A percentile compares a stretch with the other conserved stretches of the same genome.
Conservation (phyloP, 2,113 vertebrate genomes). For the Xiphophorus maculatus region DNA sequence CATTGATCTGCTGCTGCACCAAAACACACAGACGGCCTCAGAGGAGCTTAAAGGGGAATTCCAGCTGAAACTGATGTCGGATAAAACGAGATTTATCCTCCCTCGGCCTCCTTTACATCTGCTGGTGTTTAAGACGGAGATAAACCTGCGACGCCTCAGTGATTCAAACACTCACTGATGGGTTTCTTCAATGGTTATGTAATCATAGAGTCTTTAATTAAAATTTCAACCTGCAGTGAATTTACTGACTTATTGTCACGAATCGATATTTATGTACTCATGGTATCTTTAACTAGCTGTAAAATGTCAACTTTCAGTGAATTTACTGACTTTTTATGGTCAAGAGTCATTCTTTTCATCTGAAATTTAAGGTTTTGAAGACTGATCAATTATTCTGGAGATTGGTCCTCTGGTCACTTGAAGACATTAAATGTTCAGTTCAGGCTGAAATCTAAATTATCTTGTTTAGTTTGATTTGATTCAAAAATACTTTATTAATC, state of each 20-base stretch:
- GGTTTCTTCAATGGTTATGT: background rate
- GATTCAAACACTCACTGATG: background rate
- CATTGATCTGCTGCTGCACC: slow-evolving; percentile 36
- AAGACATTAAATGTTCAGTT: no score
- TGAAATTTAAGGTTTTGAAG: no score
- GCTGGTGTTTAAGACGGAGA: background rate
- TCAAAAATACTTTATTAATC: no score
- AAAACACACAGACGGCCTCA: slow-evolving; percentile 44
- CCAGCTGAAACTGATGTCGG: slow-evolving; percentile 14
- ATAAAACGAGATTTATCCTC: background rate
- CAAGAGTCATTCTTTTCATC: no score
- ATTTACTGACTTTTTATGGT: no score
- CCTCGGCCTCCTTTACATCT: background rate
- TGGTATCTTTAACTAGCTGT: no score
- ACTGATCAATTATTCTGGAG: no score
- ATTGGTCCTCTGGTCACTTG: no score
- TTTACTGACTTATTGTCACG: background rate
- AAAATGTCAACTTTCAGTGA: no score
- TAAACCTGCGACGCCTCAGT: background rate
- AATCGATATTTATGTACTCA: background rate
- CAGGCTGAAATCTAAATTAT: no score
- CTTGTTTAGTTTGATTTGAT: no score
- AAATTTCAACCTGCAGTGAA: background rate
- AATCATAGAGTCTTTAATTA: background rate
- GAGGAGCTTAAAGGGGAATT: slow-evolving; percentile 62